These are phyloP conservation scores for Oreochromis niloticus DNA, from an alignment of 2,113 vertebrate genomes.

Conservation along the genomic window DNA sequence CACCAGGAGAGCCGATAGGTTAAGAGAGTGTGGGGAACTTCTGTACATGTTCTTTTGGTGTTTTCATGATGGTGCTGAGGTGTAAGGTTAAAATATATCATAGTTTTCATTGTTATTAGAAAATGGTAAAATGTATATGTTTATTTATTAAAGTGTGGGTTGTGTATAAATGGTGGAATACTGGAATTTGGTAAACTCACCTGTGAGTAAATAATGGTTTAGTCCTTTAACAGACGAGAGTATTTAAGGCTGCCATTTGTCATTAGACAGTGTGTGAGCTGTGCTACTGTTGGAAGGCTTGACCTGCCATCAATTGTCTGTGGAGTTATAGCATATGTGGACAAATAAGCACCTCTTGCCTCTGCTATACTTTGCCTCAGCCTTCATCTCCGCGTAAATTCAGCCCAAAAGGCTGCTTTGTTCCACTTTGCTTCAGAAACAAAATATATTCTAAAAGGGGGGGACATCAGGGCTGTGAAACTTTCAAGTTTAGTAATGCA, in stretches of 20 bases:
- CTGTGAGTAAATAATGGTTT: neutral
- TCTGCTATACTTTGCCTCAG: neutral
- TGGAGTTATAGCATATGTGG: rapidly evolving
- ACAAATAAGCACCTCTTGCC: neutral
- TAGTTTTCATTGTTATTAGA: neutral
- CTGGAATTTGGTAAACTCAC: neutral
- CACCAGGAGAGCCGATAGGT: neutral
- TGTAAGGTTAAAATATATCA: neutral
- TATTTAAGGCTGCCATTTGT: neutral
- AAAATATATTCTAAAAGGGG: neutral
- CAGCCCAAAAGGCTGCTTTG: neutral
- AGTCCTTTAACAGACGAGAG: neutral
- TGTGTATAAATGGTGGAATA: neutral
- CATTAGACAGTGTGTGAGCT: neutral
- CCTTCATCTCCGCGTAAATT: neutral
- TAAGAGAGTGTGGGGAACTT: neutral
- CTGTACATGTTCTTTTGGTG: neutral
- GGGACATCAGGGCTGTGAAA: neutral
- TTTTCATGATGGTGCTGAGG: neutral
- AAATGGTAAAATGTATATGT: rapidly evolving
- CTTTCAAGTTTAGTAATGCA: neutral
- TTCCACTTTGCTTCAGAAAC: neutral
- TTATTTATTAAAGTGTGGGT: neutral
- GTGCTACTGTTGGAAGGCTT: neutral
- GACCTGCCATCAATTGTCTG: neutral